Percentiles rank a stretch among this genome's conserved stretches.
These are phyloP conservation scores for Calliopum simillimum DNA, from an alignment of 2,888 invertebrate genomes.

Conservation along the genomic window DNA sequence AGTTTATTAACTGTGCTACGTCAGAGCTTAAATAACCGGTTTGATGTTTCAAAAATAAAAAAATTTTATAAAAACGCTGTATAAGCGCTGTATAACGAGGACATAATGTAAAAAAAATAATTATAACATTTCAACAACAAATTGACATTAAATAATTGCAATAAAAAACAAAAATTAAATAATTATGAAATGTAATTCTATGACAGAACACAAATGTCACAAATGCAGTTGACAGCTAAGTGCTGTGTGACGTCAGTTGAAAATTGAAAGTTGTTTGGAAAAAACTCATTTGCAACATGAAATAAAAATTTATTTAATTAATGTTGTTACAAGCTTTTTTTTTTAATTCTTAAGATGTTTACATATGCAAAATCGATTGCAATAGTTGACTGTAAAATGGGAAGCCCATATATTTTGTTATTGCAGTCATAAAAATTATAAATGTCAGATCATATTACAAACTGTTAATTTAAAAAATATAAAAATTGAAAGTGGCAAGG, in stretches of 20 bases:
- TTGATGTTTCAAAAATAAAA: background rate
- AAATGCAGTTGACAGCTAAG: background rate
- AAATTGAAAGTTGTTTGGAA: conserved; percentile 34
- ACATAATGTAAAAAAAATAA: background rate
- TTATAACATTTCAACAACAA: background rate
- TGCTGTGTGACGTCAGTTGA: conserved; percentile 30
- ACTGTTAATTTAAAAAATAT: no score
- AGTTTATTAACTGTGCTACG: background rate
- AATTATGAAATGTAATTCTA: conserved; percentile 4
- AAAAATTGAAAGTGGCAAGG: no score
- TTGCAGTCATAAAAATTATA: no score
- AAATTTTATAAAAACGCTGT: background rate
- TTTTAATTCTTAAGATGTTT: no score
- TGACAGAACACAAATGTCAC: conserved; percentile 22
- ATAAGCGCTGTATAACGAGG: conserved; percentile 9
- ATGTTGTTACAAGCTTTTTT: no score
- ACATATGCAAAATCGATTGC: no score
- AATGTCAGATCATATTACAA: no score
- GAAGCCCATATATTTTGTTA: no score
- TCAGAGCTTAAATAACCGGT: background rate
- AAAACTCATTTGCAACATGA: background rate
- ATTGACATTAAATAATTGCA: conserved; percentile 4
- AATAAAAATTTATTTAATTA: no score
- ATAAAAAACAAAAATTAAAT: background rate
- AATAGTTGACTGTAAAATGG: no score